Percentiles rank a stretch among this genome's conserved stretches.
Conservation (phyloP, 1,140 invertebrate species). For the Drosophila suzukii region DNA sequence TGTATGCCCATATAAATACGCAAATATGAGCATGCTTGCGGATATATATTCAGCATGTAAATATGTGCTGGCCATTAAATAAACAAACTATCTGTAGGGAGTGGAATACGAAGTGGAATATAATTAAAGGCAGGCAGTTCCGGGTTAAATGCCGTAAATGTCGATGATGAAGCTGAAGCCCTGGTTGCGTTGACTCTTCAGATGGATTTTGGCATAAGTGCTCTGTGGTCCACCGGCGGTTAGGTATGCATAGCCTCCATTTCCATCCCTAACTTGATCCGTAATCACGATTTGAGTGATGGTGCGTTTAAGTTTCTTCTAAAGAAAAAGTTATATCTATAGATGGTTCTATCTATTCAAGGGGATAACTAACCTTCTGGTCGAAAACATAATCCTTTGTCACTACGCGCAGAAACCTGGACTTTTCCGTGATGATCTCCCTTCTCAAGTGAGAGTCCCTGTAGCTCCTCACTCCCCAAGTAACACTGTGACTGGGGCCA, state of each 20-base stretch:
- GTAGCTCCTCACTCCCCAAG: conserved; percentile 66
- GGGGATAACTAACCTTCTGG: conserved; percentile 37
- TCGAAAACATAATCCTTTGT: conserved; percentile 54
- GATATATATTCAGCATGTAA: conserved; percentile 28
- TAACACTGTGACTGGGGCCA: conserved; percentile 65
- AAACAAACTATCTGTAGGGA: conserved; percentile 25
- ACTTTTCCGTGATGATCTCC: conserved; percentile 82
- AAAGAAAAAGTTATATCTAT: not conserved
- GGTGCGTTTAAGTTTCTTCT: conserved; percentile 30
- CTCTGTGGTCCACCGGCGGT: conserved; percentile 84
- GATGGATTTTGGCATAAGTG: conserved; percentile 84
- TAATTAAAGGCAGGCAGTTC: conserved; percentile 17
- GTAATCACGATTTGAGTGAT: conserved; percentile 85
- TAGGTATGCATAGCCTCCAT: conserved; percentile 85
- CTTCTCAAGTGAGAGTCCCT: conserved; percentile 71
- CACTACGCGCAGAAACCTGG: conserved; percentile 80
- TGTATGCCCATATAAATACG: conserved; percentile 21
- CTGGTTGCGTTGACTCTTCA: conserved; percentile 85
- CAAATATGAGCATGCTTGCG: conserved; percentile 15
- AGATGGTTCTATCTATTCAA: not conserved
- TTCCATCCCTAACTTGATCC: conserved; percentile 85
- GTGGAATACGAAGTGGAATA: not conserved
- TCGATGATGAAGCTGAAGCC: conserved; percentile 86
- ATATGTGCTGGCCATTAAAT: conserved; percentile 30
- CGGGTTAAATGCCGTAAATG: conserved; percentile 82